Base-by-base conservation (phyloP, 2,888 invertebrate species). In the Euplagia quadripunctaria region DNA sequence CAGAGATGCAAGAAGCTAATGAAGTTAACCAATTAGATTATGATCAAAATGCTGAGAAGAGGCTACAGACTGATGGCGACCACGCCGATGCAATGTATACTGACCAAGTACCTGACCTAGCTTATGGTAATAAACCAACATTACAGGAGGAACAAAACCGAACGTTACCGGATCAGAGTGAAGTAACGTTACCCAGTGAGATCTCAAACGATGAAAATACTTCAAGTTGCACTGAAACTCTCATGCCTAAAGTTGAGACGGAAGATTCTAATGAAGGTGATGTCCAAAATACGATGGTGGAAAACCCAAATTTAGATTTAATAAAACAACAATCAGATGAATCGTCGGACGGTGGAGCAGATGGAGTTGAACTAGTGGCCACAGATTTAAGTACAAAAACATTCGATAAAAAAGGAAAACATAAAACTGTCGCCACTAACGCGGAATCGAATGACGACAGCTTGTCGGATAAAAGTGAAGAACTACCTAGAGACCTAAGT, bases 401-500 rank as follows among this genome's bases (percentile, higher is more conserved):
- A 78, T 77, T 86, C 2, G 89, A 91, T 17, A 86, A 96, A 88
- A 92, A 86, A 69, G 55, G 31, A 3, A 75, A 75, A 66, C n/a
- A 17, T 20, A 67, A 46, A 70, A 52, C 49, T 51, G 78, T 86
- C 16, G 86, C 88, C 9, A 89, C 85, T 68, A 86, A 85, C 52
- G 87, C 89, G 49, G 91, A 90, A 75, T 77, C 86, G 20, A 85
- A 88, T 43, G 94, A 91, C 82, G 93, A 94, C 73, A 92, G 88
- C 76, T 73, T 92, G 74, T 91, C 94, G 6, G 96, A 96, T 61
- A 95, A 94, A 78, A 93, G 91, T 75, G 96, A 97, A 74, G 97
- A 97, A 78, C 94, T 96, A 75, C 97, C 97, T 74, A 97, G 95
- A 89, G 97, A 97, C 87, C 90, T 97, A 72, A 96, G 96, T 82